Conservation (phyloP, 2,797 vertebrate genomes). For the Loris lydekkerianus region DNA sequence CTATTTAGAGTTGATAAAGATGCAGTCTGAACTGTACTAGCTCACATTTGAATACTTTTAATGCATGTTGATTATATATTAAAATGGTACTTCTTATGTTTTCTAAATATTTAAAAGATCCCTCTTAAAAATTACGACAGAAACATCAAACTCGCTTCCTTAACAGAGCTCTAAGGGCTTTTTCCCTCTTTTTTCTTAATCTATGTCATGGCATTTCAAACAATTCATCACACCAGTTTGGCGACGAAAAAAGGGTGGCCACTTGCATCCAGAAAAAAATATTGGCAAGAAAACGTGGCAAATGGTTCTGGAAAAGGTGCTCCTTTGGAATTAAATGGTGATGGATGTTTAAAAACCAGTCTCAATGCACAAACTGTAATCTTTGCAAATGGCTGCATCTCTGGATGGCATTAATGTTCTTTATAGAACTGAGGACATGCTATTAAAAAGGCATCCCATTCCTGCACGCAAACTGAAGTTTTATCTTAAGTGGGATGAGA, state of each 20-base stretch:
- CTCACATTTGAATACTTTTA: neutral
- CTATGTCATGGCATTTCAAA: neutral
- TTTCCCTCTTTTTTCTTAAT: neutral
- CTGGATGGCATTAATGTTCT: constrained; percentile 61
- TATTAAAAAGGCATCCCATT: constrained; percentile 71
- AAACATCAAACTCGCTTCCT: neutral
- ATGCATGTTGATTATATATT: constrained; percentile 37
- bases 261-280: constrained; percentile 3
- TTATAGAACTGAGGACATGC: neutral
- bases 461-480: constrained; percentile 60
- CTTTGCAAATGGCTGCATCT: constrained; percentile 78
- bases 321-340: constrained; percentile 6
- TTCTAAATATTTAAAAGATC: constrained; percentile 68
- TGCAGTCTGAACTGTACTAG: neutral
- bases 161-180: neutral
- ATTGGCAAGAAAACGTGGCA: neutral
- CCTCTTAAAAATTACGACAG: neutral
- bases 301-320: constrained; percentile 4
- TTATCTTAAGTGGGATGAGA: constrained; percentile 79
- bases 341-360: constrained; percentile 32
- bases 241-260: neutral
- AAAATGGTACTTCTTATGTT: constrained; percentile 25
- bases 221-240: neutral
- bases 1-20: neutral
- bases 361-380: constrained; percentile 50